Conservation (phyloP, 92 coral and sea anemone genomes). For the Phenganax stokvisi region DNA sequence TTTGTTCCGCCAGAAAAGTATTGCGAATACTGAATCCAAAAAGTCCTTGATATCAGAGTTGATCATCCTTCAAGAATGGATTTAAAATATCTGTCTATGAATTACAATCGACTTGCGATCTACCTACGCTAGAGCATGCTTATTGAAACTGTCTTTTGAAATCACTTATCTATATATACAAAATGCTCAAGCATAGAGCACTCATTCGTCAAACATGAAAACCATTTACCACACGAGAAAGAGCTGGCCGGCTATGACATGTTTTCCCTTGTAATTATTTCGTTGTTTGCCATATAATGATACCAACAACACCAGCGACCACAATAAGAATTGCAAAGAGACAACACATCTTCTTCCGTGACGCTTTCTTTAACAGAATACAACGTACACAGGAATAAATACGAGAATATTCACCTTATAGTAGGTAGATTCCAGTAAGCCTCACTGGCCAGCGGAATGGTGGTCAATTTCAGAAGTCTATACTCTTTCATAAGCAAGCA, state of each 20-base stretch:
- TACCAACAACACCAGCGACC: slow-evolving; percentile 60
- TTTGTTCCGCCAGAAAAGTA: too few relatives aligned
- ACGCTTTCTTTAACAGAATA: slow-evolving; percentile 74
- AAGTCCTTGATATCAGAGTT: too few relatives aligned
- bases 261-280: background rate
- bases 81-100: too few relatives aligned
- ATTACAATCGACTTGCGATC: too few relatives aligned
- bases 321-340: slow-evolving; percentile 60
- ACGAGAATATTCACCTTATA: background rate
- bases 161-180: background rate
- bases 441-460: too few relatives aligned
- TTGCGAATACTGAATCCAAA: too few relatives aligned
- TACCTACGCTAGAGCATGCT: background rate
- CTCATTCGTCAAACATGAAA: background rate
- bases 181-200: background rate
- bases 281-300: slow-evolving; percentile 52
- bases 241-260: too few relatives aligned
- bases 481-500: too few relatives aligned
- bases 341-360: slow-evolving; percentile 90
- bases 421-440: background rate
- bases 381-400: background rate
- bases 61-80: too few relatives aligned
- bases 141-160: background rate
- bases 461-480: too few relatives aligned
- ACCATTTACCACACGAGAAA: background rate